Conservation (phyloP, 2,888 invertebrate genomes). For the Hermaeophaga mercurialis region DNA sequence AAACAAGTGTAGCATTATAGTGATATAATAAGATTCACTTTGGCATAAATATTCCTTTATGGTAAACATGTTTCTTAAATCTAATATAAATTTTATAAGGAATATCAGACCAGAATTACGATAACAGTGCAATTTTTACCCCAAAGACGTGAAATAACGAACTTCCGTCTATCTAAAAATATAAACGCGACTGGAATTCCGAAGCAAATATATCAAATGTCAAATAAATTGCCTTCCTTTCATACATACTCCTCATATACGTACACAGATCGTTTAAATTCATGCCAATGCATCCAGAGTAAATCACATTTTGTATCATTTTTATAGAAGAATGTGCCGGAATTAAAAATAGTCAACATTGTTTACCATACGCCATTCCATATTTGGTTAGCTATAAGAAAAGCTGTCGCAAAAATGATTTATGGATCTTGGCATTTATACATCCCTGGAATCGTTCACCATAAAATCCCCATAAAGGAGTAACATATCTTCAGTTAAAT, state of each 20-base stretch:
- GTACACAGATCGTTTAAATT: slow-evolving; percentile 5
- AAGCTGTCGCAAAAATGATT: slow-evolving; percentile 16
- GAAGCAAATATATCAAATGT: background rate
- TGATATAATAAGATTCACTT: no score
- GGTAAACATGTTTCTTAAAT: no score
- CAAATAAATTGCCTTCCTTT: background rate
- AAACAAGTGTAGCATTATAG: no score
- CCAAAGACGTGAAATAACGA: no score
- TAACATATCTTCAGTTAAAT: no score
- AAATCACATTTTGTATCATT: slow-evolving; percentile 3
- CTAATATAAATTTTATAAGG: no score
- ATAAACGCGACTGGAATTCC: background rate
- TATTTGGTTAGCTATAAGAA: slow-evolving; percentile 8
- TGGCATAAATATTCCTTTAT: no score
- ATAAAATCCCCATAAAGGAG: slow-evolving; percentile 15
- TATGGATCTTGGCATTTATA: slow-evolving; percentile 11
- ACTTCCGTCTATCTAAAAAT: background rate
- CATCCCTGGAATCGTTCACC: background rate
- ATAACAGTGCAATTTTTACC: no score
- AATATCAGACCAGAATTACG: no score
- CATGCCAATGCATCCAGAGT: background rate
- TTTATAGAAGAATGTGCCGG: background rate
- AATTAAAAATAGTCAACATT: slow-evolving; percentile 1
- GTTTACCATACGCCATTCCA: background rate
- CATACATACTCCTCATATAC: background rate